These are phyloP conservation scores for Mamestra configurata DNA, from an alignment of 1,140 invertebrate genomes.

Conservation along the genomic window DNA sequence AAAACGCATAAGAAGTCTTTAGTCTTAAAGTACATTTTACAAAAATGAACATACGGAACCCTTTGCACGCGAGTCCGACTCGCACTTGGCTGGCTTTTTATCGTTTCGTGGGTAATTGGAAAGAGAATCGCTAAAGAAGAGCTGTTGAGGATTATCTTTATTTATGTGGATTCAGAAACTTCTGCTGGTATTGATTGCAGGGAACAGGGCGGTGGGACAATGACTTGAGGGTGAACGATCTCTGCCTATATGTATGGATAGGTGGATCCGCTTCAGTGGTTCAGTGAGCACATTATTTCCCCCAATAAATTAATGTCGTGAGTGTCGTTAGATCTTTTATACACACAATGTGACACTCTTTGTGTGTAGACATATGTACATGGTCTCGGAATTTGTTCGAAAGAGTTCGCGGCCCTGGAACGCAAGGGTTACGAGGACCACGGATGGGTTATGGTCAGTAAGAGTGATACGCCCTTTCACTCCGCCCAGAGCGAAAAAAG, in stretches of 20 bases:
- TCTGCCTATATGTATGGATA: not conserved
- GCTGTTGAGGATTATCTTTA: constrained; percentile 14
- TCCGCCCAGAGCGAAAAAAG: too few relatives aligned
- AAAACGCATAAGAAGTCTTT: too few relatives aligned
- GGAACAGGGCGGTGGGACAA: not conserved
- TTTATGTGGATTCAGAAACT: not conserved
- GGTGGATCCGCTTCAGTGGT: not conserved
- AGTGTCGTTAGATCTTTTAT: not conserved
- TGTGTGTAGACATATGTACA: not conserved
- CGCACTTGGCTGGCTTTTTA: too few relatives aligned
- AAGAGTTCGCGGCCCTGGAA: too few relatives aligned
- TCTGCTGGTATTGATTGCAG: not conserved
- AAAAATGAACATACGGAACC: too few relatives aligned
- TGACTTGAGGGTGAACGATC: not conserved
- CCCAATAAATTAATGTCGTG: constrained; percentile 1
- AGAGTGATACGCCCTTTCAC: too few relatives aligned
- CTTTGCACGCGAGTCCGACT: too few relatives aligned
- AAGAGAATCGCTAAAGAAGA: constrained; percentile 22
- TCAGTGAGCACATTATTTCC: not conserved
- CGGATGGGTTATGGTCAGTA: too few relatives aligned
- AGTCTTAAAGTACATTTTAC: too few relatives aligned
- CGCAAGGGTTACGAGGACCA: too few relatives aligned
- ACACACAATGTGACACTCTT: not conserved
- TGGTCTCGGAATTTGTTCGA: too few relatives aligned
- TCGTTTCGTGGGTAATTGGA: constrained; percentile 21